These are phyloP conservation scores for Macrochelys suwanniensis DNA, from an alignment of 2,797 vertebrate species.

Conservation along the genomic window DNA sequence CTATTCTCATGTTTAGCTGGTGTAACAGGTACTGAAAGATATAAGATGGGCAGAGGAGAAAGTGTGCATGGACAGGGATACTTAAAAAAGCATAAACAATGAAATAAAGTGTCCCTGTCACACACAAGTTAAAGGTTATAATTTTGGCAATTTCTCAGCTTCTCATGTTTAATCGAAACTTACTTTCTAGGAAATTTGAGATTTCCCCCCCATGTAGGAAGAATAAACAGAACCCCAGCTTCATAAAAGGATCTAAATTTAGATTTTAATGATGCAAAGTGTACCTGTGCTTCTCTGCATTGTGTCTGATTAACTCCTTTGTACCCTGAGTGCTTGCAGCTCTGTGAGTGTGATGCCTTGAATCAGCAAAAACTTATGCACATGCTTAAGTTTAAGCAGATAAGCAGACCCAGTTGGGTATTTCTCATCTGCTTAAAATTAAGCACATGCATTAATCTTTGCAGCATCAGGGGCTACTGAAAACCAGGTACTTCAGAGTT, in stretches of 20 bases:
- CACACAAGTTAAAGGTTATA: conserved; percentile 40
- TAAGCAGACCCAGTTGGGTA: background rate
- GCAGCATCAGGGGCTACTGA: background rate
- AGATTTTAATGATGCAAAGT: conserved; percentile 65
- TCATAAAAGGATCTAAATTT: conserved; percentile 70
- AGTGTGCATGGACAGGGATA: background rate
- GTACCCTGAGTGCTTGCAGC: background rate
- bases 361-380: background rate
- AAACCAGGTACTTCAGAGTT: background rate
- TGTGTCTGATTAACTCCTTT: conserved; percentile 39
- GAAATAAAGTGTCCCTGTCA: conserved; percentile 36
- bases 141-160: conserved; percentile 50
- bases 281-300: background rate
- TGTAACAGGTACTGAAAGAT: background rate
- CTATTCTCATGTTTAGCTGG: fast-evolving
- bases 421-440: background rate
- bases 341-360: background rate
- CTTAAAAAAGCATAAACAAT: background rate
- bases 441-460: background rate
- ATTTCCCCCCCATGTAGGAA: conserved; percentile 35
- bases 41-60: background rate
- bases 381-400: background rate
- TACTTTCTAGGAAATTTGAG: conserved; percentile 76
- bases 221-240: conserved; percentile 63
- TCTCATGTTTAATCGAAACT: conserved; percentile 76